These are phyloP conservation scores for Chrysolina haemoptera DNA, from an alignment of 2,888 invertebrate species.

Conservation along the genomic window DNA sequence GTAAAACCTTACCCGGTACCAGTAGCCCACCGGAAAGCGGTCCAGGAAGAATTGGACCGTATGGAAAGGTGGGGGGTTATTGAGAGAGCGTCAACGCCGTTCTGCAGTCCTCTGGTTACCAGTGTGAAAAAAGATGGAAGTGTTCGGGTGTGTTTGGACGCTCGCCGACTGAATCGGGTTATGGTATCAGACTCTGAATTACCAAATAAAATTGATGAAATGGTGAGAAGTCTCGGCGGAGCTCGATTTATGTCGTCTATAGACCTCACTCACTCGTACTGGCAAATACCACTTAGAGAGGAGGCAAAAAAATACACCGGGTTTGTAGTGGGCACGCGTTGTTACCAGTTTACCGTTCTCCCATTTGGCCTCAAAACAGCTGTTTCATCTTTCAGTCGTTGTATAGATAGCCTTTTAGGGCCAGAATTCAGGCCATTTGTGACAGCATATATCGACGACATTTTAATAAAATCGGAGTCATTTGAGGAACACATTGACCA, in stretches of 20 bases:
- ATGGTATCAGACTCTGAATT: no score
- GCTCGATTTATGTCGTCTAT: conserved; percentile 44
- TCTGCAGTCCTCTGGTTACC: no score
- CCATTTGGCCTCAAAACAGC: conserved; percentile 45
- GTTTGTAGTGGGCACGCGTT: conserved; percentile 43
- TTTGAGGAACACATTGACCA: conserved; percentile 43
- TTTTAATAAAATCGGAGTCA: conserved; percentile 43
- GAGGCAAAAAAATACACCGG: conserved; percentile 48
- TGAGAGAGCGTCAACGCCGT: no score
- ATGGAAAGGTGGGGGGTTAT: conserved; percentile 18
- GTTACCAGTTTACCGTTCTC: conserved; percentile 49
- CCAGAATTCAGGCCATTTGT: conserved; percentile 38
- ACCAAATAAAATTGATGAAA: not conserved
- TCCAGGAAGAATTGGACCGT: not conserved
- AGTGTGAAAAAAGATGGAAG: conserved; percentile 26
- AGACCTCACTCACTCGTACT: conserved; percentile 52
- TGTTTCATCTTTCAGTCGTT: conserved; percentile 39
- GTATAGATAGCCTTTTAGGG: conserved; percentile 43
- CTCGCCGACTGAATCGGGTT: conserved; percentile 26
- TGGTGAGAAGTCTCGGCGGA: not conserved
- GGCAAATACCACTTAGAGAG: conserved; percentile 49
- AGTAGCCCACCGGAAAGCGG: not conserved
- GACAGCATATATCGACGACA: conserved; percentile 44
- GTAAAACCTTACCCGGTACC: not conserved
- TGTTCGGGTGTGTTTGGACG: conserved; percentile 33